These are phyloP conservation scores for Pachypanchax playfairii DNA, from an alignment of 2,113 vertebrate genomes.

Conservation along the genomic window DNA sequence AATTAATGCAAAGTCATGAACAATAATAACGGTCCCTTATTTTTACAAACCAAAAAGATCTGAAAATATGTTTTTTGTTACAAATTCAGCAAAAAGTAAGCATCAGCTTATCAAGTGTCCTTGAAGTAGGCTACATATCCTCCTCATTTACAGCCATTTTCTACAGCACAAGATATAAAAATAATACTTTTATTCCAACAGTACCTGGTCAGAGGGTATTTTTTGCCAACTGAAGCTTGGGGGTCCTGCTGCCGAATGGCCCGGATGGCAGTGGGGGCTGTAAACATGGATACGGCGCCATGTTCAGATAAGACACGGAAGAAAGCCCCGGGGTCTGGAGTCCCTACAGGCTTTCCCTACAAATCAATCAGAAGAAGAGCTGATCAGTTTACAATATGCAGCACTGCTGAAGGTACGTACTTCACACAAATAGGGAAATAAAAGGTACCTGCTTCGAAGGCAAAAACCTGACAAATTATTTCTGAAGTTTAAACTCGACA, in stretches of 20 bases:
- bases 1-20: too few species aligned
- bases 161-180: background rate
- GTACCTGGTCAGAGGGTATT: slow-evolving; percentile 88
- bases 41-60: too few species aligned
- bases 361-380: slow-evolving; percentile 41
- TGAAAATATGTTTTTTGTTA: too few species aligned
- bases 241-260: slow-evolving; percentile 97
- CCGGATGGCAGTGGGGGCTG: slow-evolving; percentile 93
- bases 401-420: background rate
- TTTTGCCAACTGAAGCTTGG: slow-evolving; percentile 80
- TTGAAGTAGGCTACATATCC: background rate
- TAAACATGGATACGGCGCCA: slow-evolving; percentile 87
- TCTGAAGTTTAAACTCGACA: background rate
- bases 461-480: background rate
- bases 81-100: too few species aligned
- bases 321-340: slow-evolving; percentile 91
- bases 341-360: slow-evolving; percentile 97
- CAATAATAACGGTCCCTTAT: too few species aligned
- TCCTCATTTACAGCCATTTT: background rate
- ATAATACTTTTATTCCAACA: background rate
- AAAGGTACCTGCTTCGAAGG: background rate
- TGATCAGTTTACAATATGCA: background rate
- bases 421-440: background rate
- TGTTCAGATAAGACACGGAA: slow-evolving; percentile 94
- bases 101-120: too few species aligned